These are phyloP conservation scores for Porphyrio hochstetteri DNA, from an alignment of 2,113 vertebrate genomes.

Conservation along the genomic window DNA sequence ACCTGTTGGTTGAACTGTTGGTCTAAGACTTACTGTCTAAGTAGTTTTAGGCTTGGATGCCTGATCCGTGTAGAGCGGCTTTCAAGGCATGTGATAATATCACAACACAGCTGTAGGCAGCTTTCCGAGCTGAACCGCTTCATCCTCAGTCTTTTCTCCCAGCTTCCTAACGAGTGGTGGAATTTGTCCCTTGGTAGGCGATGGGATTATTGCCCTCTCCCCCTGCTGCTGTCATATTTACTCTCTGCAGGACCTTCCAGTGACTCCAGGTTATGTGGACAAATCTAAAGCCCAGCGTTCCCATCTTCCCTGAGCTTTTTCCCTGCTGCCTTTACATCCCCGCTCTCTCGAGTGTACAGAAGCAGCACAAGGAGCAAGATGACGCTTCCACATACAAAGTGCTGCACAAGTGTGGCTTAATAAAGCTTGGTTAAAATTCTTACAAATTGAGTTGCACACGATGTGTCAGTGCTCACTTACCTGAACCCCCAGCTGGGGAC, in stretches of 20 bases:
- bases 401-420: not conserved
- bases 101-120: slow-evolving; percentile 37
- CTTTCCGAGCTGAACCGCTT: slow-evolving; percentile 35
- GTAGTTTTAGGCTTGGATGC: slow-evolving; percentile 45
- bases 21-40: slow-evolving; percentile 55
- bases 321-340: not conserved
- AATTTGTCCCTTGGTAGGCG: not conserved
- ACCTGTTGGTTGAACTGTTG: slow-evolving; percentile 55
- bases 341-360: not conserved
- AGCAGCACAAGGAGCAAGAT: not conserved
- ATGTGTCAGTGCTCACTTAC: not conserved
- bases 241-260: slow-evolving; percentile 13
- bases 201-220: not conserved
- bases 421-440: not conserved
- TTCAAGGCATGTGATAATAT: slow-evolving; percentile 55
- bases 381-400: fast-evolving
- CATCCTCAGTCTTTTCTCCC: not conserved
- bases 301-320: fast-evolving
- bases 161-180: not conserved
- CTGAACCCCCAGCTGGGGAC: not conserved
- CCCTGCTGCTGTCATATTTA: not conserved
- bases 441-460: not conserved
- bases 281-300: not conserved
- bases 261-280: not conserved
- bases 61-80: slow-evolving; percentile 29